Base-by-base conservation (phyloP, 1,140 invertebrate genomes). In the Acromyrmex charruanus region DNA sequence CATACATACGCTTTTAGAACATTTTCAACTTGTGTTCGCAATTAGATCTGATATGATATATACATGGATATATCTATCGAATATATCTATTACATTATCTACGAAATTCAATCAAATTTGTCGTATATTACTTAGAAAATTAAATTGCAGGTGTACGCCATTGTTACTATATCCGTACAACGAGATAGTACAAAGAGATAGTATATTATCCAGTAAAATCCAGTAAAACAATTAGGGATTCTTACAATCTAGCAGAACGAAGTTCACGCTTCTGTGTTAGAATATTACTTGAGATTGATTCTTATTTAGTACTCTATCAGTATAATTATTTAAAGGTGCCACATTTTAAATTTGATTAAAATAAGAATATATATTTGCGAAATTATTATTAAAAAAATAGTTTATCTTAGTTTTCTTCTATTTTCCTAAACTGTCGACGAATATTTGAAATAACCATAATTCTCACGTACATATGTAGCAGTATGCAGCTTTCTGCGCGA, bases 381-480 rank as follows among this genome's bases (percentile, higher is more conserved):
- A 65, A 35, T 63, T 63, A 18, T 77, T 55, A 74, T 31, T 35
- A 77, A 35, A 14, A 5, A 5, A 53, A 31, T 31, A 31, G 2
- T 31, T 31, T 44, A 94, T 93, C 89, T 94, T 94, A 16, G 87
- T 82, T 68, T 91, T 91, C 6, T 75, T 89, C 58, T 65, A 91
- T 25, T 87, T 68, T 51, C 85, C 87, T 55, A 93, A 75, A 39
- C 89, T 90, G 53, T 92, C 92, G n/a, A 93, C 90, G 21, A 95
- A 92, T 81, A 95, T 90, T 84, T 95, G 94, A 49, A 95, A 25
- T 91, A 95, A 86, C 95, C 95, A 96, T 61, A 96, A 86, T 91
- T 96, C 95, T 87, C 94, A 92, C 14, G 93, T 90, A 66, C 95
- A 96, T 25, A 0, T 25, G 25, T 25, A 25, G 25, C 25, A 25